phyloP scores from a whole-genome alignment of 2,888 invertebrate genomes.

The Perizoma flavofasciatum region DNA sequence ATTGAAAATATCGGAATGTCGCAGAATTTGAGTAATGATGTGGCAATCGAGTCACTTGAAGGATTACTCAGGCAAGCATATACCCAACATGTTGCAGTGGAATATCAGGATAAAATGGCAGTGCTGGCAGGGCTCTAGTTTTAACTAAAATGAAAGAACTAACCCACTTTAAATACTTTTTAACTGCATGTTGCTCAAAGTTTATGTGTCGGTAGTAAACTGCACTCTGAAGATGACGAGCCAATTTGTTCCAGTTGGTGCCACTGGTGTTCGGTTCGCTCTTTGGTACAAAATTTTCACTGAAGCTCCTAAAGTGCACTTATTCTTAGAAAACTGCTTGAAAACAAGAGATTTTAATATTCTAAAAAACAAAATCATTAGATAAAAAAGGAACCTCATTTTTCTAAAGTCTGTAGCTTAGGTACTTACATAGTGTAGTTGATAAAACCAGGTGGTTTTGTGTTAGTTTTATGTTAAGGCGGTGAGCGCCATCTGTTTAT shows the following conservation, averaged over 20 bases:
- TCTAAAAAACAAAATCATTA: not conserved
- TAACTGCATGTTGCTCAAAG: conserved; percentile 7
- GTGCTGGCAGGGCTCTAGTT: no score
- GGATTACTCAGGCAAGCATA: no score
- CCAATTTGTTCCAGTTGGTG: conserved; percentile 45
- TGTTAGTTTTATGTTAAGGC: no score
- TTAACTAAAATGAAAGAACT: no score
- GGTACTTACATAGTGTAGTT: no score
- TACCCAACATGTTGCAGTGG: no score
- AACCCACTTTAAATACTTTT: not conserved
- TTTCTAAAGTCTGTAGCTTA: no score
- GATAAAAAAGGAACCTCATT: not conserved
- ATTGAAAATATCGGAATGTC: no score
- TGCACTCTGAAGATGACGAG: conserved; percentile 46
- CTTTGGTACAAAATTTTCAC: conserved; percentile 15
- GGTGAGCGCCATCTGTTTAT: conserved; percentile 31
- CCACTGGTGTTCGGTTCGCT: conserved; percentile 9
- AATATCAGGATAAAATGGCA: no score
- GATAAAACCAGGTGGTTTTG: no score
- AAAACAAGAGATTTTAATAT: not conserved
- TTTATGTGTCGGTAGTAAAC: conserved; percentile 27
- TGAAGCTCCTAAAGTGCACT: conserved; percentile 21
- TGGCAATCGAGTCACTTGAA: no score
- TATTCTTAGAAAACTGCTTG: conserved; percentile 1
- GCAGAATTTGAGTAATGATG: no score